Evolutionary conservation across 2,888 invertebrate genomes (phyloP).

Genomic region (Criorhina ranunculi): DNA sequence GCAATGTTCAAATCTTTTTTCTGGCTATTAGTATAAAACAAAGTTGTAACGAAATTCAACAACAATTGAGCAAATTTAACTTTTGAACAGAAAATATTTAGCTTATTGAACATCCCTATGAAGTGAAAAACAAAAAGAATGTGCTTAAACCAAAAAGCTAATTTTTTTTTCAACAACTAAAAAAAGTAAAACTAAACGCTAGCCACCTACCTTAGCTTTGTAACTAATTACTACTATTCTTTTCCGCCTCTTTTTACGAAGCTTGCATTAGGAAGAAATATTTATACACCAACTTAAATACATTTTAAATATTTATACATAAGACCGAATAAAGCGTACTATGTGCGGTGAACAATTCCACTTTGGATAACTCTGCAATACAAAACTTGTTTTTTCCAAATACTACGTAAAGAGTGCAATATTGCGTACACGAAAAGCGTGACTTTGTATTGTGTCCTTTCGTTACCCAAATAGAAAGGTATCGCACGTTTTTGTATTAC

Average conservation of each 20-base stretch:
- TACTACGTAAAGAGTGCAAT: constrained; percentile 77
- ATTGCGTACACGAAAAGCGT: constrained; percentile 74
- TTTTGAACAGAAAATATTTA: not conserved
- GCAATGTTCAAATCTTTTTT: too few species aligned
- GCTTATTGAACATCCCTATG: constrained; percentile 5
- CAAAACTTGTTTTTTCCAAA: constrained; percentile 43
- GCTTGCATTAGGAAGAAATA: constrained; percentile 80
- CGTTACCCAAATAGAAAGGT: constrained; percentile 44
- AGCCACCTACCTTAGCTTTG: constrained; percentile 83
- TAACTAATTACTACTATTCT: constrained; percentile 84
- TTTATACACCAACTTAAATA: constrained; percentile 59
- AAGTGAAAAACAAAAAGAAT: not conserved
- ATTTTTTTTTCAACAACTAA: not conserved
- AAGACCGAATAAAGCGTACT: constrained; percentile 11
- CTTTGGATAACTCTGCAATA: constrained; percentile 57
- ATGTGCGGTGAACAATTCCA: constrained; percentile 40
- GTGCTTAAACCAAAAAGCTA: not conserved
- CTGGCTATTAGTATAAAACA: too few species aligned
- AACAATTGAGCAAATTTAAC: too few species aligned
- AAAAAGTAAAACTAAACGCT: constrained; percentile 6
- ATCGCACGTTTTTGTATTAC: constrained; percentile 5
- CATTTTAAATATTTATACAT: constrained; percentile 18
- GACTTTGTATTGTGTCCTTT: constrained; percentile 59
- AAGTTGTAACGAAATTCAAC: too few species aligned
- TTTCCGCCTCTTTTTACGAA: constrained; percentile 84